phyloP scores from a whole-genome alignment of 92 coral and sea anemone genomes.

The Umimayanthus chanpuru region DNA sequence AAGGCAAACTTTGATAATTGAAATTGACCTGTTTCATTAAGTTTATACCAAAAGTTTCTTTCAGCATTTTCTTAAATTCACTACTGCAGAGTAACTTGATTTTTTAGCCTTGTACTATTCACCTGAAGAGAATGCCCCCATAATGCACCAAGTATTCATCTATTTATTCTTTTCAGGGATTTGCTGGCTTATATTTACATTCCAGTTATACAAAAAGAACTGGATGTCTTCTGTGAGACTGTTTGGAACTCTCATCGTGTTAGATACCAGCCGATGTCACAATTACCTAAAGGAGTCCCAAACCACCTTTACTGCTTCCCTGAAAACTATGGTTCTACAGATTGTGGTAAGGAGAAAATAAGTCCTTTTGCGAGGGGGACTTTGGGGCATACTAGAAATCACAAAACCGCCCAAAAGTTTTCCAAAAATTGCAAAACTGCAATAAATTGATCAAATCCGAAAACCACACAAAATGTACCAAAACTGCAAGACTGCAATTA shows the following conservation, averaged over 20 bases:
- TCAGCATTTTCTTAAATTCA: slow-evolving; percentile 4
- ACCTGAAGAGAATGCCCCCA: not conserved
- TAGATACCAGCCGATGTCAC: slow-evolving; percentile 2
- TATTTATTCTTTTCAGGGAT: slow-evolving; percentile 25
- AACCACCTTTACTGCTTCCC: slow-evolving; percentile 24
- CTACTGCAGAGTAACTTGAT: not conserved
- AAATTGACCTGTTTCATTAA: not conserved
- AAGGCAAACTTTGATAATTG: not conserved
- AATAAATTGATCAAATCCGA: not conserved
- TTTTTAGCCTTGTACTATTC: not conserved
- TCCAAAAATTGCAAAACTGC: not conserved
- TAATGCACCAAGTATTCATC: not conserved
- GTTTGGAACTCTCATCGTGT: slow-evolving; percentile 27
- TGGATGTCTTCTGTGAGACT: slow-evolving; percentile 16
- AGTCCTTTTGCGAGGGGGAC: not conserved
- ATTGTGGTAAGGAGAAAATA: slow-evolving; percentile 18
- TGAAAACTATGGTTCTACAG: slow-evolving; percentile 17
- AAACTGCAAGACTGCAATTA: not conserved
- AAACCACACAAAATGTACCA: not conserved
- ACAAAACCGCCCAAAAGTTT: not conserved
- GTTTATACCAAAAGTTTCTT: not conserved
- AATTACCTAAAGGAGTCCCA: slow-evolving; percentile 12
- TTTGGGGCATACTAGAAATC: not conserved
- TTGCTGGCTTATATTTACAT: slow-evolving; percentile 22
- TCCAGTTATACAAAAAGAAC: slow-evolving; percentile 10